phyloP scores from a whole-genome alignment of 2,797 vertebrate species.

The Xiphorhynchus erythropygius region DNA sequence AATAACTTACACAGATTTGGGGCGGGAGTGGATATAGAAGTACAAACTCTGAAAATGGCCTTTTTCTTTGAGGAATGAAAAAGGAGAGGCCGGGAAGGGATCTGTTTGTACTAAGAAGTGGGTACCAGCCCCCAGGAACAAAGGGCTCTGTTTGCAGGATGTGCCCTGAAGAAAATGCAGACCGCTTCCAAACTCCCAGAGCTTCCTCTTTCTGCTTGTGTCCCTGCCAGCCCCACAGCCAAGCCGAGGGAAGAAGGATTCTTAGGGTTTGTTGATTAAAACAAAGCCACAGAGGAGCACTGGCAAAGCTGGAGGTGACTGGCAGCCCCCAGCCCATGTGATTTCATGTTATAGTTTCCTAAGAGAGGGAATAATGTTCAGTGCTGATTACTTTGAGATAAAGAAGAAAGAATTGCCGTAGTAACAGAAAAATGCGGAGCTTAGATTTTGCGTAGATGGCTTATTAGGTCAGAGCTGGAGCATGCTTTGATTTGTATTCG shows the following conservation, averaged over 20 bases:
- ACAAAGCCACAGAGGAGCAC: neutral
- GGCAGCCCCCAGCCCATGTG: neutral
- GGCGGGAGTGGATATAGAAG: neutral
- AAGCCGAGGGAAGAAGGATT: neutral
- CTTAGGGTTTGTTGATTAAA: neutral
- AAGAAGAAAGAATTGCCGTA: neutral
- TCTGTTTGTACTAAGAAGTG: neutral
- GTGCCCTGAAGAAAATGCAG: neutral
- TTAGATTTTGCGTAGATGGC: neutral
- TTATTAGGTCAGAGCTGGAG: constrained; percentile 36
- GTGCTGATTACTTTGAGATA: neutral
- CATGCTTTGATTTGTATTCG: constrained; percentile 55
- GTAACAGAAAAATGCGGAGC: neutral
- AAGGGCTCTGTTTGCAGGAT: neutral
- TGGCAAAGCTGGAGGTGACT: neutral
- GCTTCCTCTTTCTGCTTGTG: neutral
- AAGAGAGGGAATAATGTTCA: neutral
- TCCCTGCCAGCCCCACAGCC: neutral
- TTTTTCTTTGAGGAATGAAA: neutral
- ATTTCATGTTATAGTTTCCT: accelerated
- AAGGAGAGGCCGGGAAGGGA: neutral
- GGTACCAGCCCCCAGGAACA: constrained; percentile 1
- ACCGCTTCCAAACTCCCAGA: neutral
- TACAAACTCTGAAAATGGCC: constrained; percentile 16
- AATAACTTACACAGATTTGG: neutral